phyloP scores from a whole-genome alignment of 2,797 vertebrate species.

The Helarctos malayanus region DNA sequence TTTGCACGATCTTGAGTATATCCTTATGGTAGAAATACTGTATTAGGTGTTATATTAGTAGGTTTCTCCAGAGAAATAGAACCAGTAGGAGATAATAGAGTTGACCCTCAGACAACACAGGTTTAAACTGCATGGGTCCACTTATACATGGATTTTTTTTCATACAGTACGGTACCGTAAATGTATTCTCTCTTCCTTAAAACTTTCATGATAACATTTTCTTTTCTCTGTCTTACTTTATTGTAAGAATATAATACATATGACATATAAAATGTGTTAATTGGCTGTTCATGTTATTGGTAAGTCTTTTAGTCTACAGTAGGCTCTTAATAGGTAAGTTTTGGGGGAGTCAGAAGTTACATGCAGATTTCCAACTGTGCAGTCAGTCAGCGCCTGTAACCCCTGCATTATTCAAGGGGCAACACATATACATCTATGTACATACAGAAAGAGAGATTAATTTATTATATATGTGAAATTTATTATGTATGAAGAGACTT shows the following conservation, averaged over 20 bases:
- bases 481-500: background rate
- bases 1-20: background rate
- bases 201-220: background rate
- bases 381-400: background rate
- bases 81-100: background rate
- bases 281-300: background rate
- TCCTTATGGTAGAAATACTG: background rate
- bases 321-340: background rate
- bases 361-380: background rate
- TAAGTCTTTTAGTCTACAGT: background rate
- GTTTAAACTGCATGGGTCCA: background rate
- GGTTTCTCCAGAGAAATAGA: background rate
- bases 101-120: background rate
- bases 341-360: background rate
- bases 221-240: background rate
- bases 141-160: background rate
- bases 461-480: background rate
- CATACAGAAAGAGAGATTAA: background rate
- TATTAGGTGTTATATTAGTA: background rate
- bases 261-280: background rate
- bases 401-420: background rate
- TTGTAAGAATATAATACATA: background rate
- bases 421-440: background rate
- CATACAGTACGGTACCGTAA: background rate
- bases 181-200: background rate